A percentile compares a stretch with the other conserved stretches of the same genome.
Conservation (phyloP, 2,797 vertebrate genomes). For the Ataeniobius toweri region DNA sequence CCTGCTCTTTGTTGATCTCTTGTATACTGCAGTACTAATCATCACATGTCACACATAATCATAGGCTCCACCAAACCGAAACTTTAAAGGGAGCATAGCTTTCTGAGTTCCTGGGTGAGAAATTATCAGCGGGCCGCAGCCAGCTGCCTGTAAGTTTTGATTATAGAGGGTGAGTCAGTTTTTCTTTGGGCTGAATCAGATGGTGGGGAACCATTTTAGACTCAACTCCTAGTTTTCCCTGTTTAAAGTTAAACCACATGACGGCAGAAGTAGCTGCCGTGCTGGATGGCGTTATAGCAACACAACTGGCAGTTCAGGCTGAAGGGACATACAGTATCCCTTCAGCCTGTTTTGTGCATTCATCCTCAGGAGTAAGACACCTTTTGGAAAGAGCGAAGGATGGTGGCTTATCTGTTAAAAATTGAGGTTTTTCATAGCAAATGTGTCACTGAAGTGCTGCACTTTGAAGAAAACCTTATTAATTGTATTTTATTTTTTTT, state of each 20-base stretch:
- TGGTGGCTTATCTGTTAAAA: too few species aligned
- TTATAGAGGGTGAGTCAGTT: slow-evolving; percentile 28
- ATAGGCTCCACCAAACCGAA: slow-evolving; percentile 16
- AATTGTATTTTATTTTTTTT: too few species aligned
- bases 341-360: too few species aligned
- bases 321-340: neutral
- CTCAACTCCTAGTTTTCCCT: neutral
- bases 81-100: slow-evolving; percentile 4
- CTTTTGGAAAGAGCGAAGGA: too few species aligned
- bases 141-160: slow-evolving; percentile 4
- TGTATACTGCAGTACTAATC: slow-evolving; percentile 1
- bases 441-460: too few species aligned
- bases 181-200: slow-evolving; percentile 27
- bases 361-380: too few species aligned
- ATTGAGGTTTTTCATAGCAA: too few species aligned
- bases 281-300: neutral
- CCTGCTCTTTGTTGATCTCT: slow-evolving; percentile 33
- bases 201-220: neutral
- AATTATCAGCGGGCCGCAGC: slow-evolving; percentile 12
- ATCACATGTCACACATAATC: slow-evolving; percentile 19
- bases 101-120: slow-evolving; percentile 21
- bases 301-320: neutral
- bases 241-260: slow-evolving; percentile 4
- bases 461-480: too few species aligned
- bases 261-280: neutral